A percentile compares a stretch with the other conserved stretches of the same genome.
Evolutionary conservation across 1,140 invertebrate genomes (phyloP).

Genomic region (Linepithema humile): DNA sequence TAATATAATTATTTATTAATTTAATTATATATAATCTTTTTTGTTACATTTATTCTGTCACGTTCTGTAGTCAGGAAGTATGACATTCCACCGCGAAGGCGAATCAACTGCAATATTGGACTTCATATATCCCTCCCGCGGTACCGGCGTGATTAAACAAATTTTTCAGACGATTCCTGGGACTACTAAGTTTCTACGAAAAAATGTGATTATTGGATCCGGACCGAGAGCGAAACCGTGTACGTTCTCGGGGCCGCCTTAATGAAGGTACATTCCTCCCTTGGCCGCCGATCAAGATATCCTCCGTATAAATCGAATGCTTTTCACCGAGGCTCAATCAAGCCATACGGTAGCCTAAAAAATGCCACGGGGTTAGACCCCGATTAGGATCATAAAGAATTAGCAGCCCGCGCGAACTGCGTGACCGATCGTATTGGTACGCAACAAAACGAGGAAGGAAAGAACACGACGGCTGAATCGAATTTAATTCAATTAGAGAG

Average conservation of each 20-base stretch:
- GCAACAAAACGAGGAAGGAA: neutral
- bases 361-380: conserved; percentile 61
- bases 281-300: conserved; percentile 72
- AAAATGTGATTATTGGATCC: conserved; percentile 71
- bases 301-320: conserved; percentile 72
- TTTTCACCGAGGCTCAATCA: conserved; percentile 74
- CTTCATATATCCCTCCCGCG: conserved; percentile 29
- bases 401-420: conserved; percentile 10
- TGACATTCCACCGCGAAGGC: neutral
- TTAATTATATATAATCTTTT: neutral
- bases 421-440: conserved; percentile 1
- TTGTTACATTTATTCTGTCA: neutral
- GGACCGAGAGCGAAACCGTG: conserved; percentile 72
- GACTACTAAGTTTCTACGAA: conserved; percentile 60
- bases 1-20: too few species aligned
- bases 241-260: conserved; percentile 67
- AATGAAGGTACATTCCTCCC: conserved; percentile 75
- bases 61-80: neutral
- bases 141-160: conserved; percentile 62
- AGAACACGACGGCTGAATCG: neutral
- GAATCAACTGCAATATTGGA: neutral
- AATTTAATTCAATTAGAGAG: conserved; percentile 25
- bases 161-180: conserved; percentile 55
- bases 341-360: conserved; percentile 71
- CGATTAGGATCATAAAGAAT: conserved; percentile 66